Percentiles rank a stretch among this genome's conserved stretches.
Evolutionary conservation across 2,113 vertebrate species (phyloP).

Genomic region (Tyrannus savana): DNA sequence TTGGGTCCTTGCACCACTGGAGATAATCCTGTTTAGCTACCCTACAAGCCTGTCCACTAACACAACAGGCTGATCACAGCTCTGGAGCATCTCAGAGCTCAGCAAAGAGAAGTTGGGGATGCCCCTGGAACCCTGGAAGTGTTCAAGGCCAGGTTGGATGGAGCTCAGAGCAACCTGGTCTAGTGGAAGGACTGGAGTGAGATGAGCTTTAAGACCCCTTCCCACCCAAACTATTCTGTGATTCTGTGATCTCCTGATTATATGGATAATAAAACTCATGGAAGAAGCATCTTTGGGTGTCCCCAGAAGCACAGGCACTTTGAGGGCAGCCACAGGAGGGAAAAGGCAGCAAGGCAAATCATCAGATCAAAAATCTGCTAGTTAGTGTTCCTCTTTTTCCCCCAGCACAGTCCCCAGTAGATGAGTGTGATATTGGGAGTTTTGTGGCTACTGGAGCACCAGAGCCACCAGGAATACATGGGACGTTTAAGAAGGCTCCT

Average conservation of each 20-base stretch:
- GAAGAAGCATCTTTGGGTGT: background rate
- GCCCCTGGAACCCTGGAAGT: background rate
- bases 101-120: background rate
- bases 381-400: background rate
- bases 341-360: background rate
- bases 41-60: background rate
- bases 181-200: background rate
- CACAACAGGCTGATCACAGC: background rate
- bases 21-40: slow-evolving; percentile 39
- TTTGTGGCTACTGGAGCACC: background rate
- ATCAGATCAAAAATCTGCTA: background rate
- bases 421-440: background rate
- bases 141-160: accelerated
- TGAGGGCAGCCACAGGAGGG: background rate
- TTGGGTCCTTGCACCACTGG: slow-evolving; percentile 18
- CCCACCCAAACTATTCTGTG: background rate
- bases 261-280: background rate
- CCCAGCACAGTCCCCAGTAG: background rate
- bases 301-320: background rate
- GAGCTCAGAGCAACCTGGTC: background rate
- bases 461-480: background rate
- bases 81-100: background rate
- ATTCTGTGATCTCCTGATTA: background rate
- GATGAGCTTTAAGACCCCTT: background rate
- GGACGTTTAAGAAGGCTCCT: background rate